Evolutionary conservation across 2,888 invertebrate species (phyloP).

Genomic region (Drosophila paucipuncta): DNA sequence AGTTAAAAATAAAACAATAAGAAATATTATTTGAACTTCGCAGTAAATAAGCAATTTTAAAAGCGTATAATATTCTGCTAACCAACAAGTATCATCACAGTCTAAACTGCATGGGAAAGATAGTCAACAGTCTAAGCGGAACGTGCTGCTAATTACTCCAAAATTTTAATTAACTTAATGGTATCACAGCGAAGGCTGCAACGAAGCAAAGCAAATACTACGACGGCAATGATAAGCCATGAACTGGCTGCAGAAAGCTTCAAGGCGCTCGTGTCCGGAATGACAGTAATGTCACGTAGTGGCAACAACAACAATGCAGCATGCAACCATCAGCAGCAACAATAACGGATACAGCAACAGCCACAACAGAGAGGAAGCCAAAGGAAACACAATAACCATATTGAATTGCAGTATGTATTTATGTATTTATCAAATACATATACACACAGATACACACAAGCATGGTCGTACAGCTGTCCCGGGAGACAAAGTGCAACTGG

Average conservation of each 20-base stretch:
- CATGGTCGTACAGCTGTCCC: slow-evolving; percentile 16
- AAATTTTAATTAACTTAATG: slow-evolving; percentile 52
- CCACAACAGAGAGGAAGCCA: slow-evolving; percentile 36
- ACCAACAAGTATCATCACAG: neutral
- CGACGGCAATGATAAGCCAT: slow-evolving; percentile 37
- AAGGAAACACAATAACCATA: slow-evolving; percentile 53
- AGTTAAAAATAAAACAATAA: neutral
- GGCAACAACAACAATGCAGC: slow-evolving; percentile 49
- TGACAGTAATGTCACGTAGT: slow-evolving; percentile 59
- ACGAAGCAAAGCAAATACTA: slow-evolving; percentile 16
- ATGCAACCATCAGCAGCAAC: slow-evolving; percentile 56
- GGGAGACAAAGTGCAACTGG: slow-evolving; percentile 52
- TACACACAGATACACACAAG: slow-evolving; percentile 4
- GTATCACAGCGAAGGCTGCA: slow-evolving; percentile 29
- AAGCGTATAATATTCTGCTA: neutral
- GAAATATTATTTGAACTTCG: slow-evolving; percentile 16
- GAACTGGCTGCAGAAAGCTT: slow-evolving; percentile 39
- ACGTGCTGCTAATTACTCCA: slow-evolving; percentile 41
- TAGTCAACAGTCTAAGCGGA: neutral
- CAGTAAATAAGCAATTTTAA: slow-evolving; percentile 17
- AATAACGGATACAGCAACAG: slow-evolving; percentile 11
- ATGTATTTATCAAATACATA: neutral
- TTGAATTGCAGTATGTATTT: slow-evolving; percentile 39
- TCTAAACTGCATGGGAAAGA: neutral
- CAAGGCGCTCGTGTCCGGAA: slow-evolving; percentile 25